Evolutionary conservation across 2,113 vertebrate genomes (phyloP).

Genomic region (Sapayoa aenigma): DNA sequence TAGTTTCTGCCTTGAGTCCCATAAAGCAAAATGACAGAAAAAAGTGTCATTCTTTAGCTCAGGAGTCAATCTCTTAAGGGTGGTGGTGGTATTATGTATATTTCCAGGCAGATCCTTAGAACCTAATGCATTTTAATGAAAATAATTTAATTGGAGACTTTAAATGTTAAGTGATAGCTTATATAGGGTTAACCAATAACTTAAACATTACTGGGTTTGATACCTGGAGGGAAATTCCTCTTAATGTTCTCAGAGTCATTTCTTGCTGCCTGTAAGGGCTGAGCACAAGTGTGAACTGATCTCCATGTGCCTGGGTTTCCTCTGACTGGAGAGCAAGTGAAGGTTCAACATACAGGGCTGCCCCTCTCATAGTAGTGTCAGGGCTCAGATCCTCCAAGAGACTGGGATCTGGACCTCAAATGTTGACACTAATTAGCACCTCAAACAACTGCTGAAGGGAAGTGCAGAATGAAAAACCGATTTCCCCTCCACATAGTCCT

Average conservation of each 20-base stretch:
- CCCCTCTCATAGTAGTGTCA: background rate
- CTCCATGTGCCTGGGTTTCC: background rate
- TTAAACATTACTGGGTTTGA: background rate
- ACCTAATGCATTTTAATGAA: background rate
- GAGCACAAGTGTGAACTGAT: background rate
- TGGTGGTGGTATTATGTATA: background rate
- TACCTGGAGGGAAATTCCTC: background rate
- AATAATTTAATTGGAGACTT: background rate
- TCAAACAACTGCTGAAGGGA: background rate
- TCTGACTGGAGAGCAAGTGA: background rate
- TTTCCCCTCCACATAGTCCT: background rate
- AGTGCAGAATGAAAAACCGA: background rate
- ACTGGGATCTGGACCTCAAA: background rate
- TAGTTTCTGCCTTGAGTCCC: background rate
- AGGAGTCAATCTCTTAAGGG: background rate
- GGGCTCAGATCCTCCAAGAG: background rate
- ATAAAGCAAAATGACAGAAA: background rate
- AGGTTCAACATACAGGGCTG: background rate
- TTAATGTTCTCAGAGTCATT: rapidly evolving
- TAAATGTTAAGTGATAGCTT: background rate
- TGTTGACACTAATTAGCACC: background rate
- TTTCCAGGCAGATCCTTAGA: background rate
- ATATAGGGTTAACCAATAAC: background rate
- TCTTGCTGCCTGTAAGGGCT: background rate
- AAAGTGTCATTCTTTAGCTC: background rate